Conservation (phyloP, 23 tunicate genomes). For the Ascidia mentula region DNA sequence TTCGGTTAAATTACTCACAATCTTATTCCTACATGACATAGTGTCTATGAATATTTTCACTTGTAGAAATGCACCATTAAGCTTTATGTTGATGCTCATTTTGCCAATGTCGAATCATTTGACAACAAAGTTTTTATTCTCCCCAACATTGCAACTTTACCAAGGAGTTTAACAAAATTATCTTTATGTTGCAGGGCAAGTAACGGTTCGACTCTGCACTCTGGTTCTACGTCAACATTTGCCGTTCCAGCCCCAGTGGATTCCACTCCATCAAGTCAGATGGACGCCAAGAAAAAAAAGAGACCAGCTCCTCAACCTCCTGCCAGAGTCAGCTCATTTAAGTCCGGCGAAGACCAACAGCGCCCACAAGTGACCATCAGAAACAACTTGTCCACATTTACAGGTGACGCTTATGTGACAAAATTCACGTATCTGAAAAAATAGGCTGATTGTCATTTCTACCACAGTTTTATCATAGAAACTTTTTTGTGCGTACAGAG, state of each 20-base stretch:
- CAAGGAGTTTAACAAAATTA: not conserved
- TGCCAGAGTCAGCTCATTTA: slow-evolving; percentile 50
- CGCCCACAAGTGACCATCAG: not conserved
- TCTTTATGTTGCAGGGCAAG: not conserved
- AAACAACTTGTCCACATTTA: slow-evolving; percentile 10
- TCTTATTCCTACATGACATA: too few relatives aligned
- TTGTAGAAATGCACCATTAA: too few relatives aligned
- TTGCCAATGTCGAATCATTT: too few relatives aligned
- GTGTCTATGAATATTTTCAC: too few relatives aligned
- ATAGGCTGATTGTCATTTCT: too few relatives aligned
- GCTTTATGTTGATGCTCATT: too few relatives aligned
- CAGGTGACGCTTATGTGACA: not conserved
- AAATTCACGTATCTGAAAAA: not conserved
- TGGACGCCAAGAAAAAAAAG: slow-evolving; percentile 42
- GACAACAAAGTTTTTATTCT: not conserved
- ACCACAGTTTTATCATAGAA: too few relatives aligned
- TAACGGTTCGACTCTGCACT: slow-evolving; percentile 22
- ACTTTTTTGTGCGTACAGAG: too few relatives aligned
- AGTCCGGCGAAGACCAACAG: slow-evolving; percentile 14
- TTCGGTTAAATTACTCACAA: too few relatives aligned
- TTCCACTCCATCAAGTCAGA: not conserved
- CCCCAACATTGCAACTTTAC: too few relatives aligned
- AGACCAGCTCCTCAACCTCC: slow-evolving; percentile 85
- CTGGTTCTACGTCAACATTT: not conserved
- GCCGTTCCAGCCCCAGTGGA: not conserved